Percentiles rank a stretch among this genome's conserved stretches.
phyloP scores from a whole-genome alignment of 2,888 invertebrate genomes.

The Noctua pronuba region DNA sequence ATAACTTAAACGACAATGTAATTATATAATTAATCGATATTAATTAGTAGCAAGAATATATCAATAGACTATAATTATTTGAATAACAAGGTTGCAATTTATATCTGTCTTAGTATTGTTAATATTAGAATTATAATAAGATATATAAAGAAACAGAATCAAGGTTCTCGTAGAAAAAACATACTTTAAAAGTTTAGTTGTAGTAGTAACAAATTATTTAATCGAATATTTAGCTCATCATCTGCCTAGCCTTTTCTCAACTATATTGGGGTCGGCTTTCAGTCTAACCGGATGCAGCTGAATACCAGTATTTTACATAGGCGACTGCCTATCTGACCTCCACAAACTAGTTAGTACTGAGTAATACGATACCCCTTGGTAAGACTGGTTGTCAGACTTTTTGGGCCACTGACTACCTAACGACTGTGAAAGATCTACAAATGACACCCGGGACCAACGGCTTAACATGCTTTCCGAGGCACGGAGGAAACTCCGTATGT shows the following conservation, averaged over 20 bases:
- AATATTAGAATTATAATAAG: slow-evolving; percentile 8
- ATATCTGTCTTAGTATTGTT: slow-evolving; percentile 38
- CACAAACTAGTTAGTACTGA: not conserved
- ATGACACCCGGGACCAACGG: too few species aligned
- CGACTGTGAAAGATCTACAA: too few species aligned
- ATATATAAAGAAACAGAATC: not conserved
- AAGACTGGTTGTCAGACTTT: not conserved
- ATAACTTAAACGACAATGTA: slow-evolving; percentile 13
- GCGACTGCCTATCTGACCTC: not conserved
- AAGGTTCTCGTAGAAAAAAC: slow-evolving; percentile 1
- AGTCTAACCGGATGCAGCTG: not conserved
- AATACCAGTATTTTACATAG: not conserved
- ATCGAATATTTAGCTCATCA: not conserved
- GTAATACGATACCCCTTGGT: not conserved
- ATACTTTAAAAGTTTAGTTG: not conserved
- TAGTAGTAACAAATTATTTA: not conserved
- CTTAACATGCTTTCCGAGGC: too few species aligned
- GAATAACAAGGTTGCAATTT: slow-evolving; percentile 43
- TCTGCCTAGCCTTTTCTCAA: not conserved
- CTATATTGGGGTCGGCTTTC: not conserved
- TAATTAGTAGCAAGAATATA: slow-evolving; percentile 32
- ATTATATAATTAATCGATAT: slow-evolving; percentile 23
- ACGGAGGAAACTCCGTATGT: too few species aligned
- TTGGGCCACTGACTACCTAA: too few species aligned
- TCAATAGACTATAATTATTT: slow-evolving; percentile 20